Evolutionary conservation across 1,140 invertebrate genomes (phyloP), one percentile per base, ranked within the genome.

Genomic region (Heliothis subflexa): DNA sequence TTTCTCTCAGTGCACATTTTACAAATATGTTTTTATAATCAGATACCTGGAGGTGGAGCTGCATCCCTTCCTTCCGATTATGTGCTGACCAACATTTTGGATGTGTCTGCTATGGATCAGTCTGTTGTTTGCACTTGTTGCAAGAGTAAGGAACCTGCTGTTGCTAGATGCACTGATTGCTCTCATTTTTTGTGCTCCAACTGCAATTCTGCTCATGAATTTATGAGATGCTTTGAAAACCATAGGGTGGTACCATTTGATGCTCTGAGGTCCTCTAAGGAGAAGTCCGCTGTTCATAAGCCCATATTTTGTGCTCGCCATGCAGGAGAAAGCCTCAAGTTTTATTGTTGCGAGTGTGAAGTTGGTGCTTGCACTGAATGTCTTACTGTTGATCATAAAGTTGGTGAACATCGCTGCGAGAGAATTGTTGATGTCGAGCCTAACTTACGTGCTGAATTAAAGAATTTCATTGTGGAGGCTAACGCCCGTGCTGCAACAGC

Each of bases 161-260:
- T 99, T 14, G 98, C 98, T 14, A 96, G 98, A 76, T 99, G 98
- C 94, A 97, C 97, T 80, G 98, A 99, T 90, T 99, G 98, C 94
- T 98, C 98, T 83, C 98, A 98, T 94, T 98, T 98, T 89, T 95
- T 99, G 14, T 99, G 98, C 94, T 96, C 97, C 21, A 98, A 98
- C 90, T 99, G 98, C 94, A 98, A 99, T 81, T 98, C 97, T 33
- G 98, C 98, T 61, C 98, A 99, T 94, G 97, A 98, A 90, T 97
- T 97, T 84, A 99, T 99, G 98, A 96, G 98, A 61, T 98, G 98
- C 93, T 99, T 99, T 92, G 98, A 99, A 93, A 98, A 97, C 85
- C 98, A 99, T 85, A 96, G 97, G 89, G 98, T 98, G 16, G 96
- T 98, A 55, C 96, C 97, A 21, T 97, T 99, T 90, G 98, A 99